These are phyloP conservation scores for Lates japonicus DNA, from an alignment of 2,797 vertebrate genomes.

Conservation along the genomic window DNA sequence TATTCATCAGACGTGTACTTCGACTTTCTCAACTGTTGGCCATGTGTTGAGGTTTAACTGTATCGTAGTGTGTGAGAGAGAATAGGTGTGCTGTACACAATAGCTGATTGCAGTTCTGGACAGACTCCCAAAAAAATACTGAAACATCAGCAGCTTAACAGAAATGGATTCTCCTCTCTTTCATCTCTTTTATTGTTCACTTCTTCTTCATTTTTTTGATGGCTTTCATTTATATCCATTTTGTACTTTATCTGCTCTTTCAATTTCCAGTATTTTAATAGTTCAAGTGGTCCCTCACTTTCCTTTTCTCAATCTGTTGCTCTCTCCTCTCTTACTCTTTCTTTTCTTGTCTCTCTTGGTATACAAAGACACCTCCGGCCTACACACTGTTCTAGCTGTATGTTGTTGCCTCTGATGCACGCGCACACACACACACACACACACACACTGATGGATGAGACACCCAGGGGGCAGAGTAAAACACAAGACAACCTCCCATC, in stretches of 20 bases:
- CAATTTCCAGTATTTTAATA: background rate
- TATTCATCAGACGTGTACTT: too few species aligned
- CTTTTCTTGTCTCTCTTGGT: constrained; percentile 23
- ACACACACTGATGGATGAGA: constrained; percentile 37
- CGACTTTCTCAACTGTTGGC: background rate
- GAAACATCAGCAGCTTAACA: constrained; percentile 6
- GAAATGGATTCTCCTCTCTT: background rate
- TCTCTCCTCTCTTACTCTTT: constrained; percentile 11
- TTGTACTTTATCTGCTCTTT: background rate
- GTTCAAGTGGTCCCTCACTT: background rate
- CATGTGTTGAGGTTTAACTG: background rate
- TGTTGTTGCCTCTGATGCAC: constrained; percentile 32
- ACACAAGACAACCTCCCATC: constrained; percentile 40
- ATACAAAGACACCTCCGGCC: constrained; percentile 33
- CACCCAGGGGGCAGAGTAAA: constrained; percentile 17
- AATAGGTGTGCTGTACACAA: background rate
- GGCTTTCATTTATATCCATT: background rate
- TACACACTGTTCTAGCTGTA: constrained; percentile 37
- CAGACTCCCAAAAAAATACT: background rate
- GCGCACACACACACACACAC: constrained; percentile 14
- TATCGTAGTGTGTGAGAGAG: background rate
- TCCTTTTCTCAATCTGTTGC: background rate
- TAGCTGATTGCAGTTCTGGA: background rate
- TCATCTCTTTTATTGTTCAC: background rate
- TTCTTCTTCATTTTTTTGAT: background rate